Conservation (phyloP, 2,797 vertebrate species). For the Spheniscus humboldti region DNA sequence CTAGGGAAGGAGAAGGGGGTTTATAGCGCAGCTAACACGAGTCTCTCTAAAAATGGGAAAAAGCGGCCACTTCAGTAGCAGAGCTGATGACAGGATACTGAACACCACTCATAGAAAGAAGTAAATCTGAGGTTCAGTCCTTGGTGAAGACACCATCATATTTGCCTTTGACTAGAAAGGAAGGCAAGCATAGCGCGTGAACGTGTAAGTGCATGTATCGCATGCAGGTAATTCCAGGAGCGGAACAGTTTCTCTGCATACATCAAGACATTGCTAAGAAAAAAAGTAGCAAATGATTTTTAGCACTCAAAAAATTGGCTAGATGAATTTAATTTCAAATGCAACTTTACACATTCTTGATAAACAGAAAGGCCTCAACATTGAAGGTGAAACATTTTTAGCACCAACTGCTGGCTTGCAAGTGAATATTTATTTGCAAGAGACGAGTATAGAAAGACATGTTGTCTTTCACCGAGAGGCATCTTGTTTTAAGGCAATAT, state of each 20-base stretch:
- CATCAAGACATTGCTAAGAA: not conserved
- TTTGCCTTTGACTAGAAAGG: not conserved
- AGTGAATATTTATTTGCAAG: not conserved
- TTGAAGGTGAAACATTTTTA: not conserved
- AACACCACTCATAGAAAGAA: not conserved
- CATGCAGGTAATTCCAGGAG: not conserved
- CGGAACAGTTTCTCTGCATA: not conserved
- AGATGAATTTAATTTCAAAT: not conserved
- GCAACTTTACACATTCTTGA: not conserved
- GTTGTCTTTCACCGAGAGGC: not conserved
- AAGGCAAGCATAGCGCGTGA: not conserved
- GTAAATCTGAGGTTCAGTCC: not conserved
- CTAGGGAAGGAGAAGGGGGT: not conserved
- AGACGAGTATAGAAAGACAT: not conserved
- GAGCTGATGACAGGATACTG: not conserved
- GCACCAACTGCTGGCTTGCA: not conserved
- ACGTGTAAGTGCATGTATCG: not conserved
- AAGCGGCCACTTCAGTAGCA: not conserved
- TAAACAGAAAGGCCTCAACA: not conserved
- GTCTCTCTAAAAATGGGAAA: not conserved
- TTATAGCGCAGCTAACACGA: not conserved
- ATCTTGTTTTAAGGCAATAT: not conserved
- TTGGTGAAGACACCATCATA: not conserved
- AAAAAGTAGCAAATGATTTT: not conserved
- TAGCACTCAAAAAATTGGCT: not conserved